Base-by-base conservation (phyloP, 2,797 vertebrate genomes). In the Triplophysa yarkandensis region DNA sequence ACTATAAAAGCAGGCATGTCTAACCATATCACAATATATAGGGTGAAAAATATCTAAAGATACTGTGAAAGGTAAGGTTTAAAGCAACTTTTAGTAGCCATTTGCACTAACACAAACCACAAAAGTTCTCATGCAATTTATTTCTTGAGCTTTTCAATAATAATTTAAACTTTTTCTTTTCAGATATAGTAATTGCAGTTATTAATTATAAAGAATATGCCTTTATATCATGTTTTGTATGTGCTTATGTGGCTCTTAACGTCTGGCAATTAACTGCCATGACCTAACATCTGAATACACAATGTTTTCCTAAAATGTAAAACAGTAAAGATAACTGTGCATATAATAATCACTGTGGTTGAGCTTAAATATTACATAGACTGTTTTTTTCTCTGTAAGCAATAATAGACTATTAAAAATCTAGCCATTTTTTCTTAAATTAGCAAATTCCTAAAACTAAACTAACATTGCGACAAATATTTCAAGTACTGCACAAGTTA, bases 1-100 rank as follows among this genome's bases (percentile, higher is more conserved):
- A 66, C 54, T 60, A 76, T 71, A 58, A 73, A 58, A 71, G 65
- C 76, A 16, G n/a, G 80, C 80, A 81, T 78, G 80, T 72, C 41
- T 71, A 48, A 72, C 60, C 41, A 60, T 66, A 71, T 65, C 68
- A 70, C 67, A 13, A 3, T 32, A 21, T 21, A 58, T 27, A 71
- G n/a, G 19, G 39, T 52, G 13, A 77, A 69, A 77, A 60, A 69
- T 54, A 70, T n/a, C 44, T 48, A 74, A 78, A 75, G 43, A 48
- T 71, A 32, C 57, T 17, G 28, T 14, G 27, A 39, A 71, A 54
- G 46, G 17, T 27, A 30, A 41, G n/a, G 25, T 39, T 21, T 50
- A 34, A 52, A 67, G 19, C 28, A 25, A 36, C 30, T 36, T 57
- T 43, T 39, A 34, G 69, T 19, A 39, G 69, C 30, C 43, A 6